Percentiles rank a stretch among this genome's conserved stretches.
These are phyloP conservation scores for Sycophila texana DNA, from an alignment of 2,888 invertebrate genomes.

Conservation along the genomic window DNA sequence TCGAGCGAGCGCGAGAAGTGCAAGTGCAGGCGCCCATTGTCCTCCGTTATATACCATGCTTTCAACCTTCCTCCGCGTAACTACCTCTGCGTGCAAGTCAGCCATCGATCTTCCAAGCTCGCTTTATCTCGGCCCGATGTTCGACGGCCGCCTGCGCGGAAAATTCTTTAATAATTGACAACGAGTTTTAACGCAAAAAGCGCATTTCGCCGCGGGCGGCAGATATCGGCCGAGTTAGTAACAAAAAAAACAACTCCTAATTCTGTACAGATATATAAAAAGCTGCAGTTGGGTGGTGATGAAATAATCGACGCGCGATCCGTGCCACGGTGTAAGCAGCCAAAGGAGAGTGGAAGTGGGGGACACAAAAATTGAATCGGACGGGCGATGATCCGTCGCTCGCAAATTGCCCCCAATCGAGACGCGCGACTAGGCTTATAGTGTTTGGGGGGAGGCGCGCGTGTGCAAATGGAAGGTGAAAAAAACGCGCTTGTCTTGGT, in stretches of 20 bases:
- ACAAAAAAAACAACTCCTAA: too few relatives aligned
- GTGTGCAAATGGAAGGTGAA: not conserved
- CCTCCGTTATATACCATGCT: conserved; percentile 41
- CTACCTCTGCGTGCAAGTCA: conserved; percentile 14
- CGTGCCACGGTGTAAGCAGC: conserved; percentile 13
- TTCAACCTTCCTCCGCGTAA: not conserved
- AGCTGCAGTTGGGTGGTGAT: not conserved
- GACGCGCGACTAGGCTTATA: not conserved
- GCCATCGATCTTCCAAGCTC: conserved; percentile 27
- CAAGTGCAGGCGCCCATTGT: conserved; percentile 58
- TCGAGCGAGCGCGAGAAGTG: not conserved
- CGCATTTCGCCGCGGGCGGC: too few relatives aligned
- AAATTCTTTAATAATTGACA: too few relatives aligned
- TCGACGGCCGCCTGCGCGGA: not conserved
- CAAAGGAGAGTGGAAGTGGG: not conserved
- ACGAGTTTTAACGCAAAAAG: too few relatives aligned
- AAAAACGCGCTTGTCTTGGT: not conserved
- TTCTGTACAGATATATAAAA: not conserved
- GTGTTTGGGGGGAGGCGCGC: not conserved
- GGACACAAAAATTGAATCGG: conserved; percentile 14
- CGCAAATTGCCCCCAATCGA: conserved; percentile 7
- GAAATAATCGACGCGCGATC: conserved; percentile 34
- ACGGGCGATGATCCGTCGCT: conserved; percentile 1
- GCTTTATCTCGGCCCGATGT: too few relatives aligned
- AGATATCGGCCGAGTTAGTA: too few relatives aligned